These are phyloP conservation scores for Mus spretus DNA, from an alignment of 2,797 vertebrate species.

Conservation along the genomic window DNA sequence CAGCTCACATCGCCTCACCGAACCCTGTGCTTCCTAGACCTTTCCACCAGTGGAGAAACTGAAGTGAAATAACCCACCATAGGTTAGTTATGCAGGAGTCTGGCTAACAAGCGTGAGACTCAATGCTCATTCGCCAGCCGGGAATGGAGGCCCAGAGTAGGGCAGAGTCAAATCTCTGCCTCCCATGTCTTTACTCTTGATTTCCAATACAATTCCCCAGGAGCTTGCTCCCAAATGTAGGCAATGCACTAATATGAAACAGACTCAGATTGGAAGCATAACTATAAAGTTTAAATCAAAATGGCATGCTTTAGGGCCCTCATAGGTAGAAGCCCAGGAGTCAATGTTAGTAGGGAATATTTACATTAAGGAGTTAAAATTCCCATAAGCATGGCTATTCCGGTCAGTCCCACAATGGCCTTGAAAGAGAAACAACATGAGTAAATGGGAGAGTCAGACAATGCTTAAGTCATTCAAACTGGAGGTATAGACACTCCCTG, in stretches of 20 bases:
- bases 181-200: background rate
- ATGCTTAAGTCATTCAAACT: background rate
- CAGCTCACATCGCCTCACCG: background rate
- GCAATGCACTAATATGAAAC: slow-evolving; percentile 5
- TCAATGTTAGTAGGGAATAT: background rate
- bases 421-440: slow-evolving; percentile 18
- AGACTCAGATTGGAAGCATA: background rate
- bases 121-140: background rate
- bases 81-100: background rate
- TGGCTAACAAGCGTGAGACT: background rate
- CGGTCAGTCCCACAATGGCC: background rate
- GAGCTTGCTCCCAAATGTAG: background rate
- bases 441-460: background rate
- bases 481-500: background rate
- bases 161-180: fast-evolving
- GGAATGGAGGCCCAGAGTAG: background rate
- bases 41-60: background rate
- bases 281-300: slow-evolving; percentile 20
- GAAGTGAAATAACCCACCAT: background rate
- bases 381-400: background rate
- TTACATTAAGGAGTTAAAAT: slow-evolving; percentile 8
- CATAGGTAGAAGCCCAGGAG: background rate
- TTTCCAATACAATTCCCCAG: background rate
- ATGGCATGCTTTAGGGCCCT: background rate
- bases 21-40: background rate